Evolutionary conservation across 35 echinoderm and acorn worm species (phyloP).

Genomic region (Amphiura filiformis): DNA sequence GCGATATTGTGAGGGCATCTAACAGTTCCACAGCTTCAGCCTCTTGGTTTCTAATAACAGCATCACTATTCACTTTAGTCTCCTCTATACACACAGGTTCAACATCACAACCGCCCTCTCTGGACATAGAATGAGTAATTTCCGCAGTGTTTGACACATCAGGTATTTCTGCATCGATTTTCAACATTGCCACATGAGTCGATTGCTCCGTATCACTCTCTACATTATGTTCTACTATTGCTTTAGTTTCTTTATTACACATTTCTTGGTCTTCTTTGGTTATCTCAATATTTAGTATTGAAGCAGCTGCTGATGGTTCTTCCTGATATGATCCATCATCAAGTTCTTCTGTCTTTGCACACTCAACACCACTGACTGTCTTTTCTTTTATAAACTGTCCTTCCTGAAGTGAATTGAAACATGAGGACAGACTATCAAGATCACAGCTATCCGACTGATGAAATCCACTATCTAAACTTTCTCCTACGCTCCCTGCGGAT

Average conservation of each 20-base stretch:
- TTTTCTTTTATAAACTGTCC: neutral
- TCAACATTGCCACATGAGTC: neutral
- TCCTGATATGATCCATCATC: no score
- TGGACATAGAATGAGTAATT: neutral
- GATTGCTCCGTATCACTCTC: neutral
- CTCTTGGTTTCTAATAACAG: neutral
- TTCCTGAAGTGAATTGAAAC: neutral
- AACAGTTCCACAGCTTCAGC: neutral
- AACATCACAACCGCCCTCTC: neutral
- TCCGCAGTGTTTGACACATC: neutral
- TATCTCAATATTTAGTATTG: neutral
- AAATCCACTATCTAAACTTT: conserved; percentile 57
- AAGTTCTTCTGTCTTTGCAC: no score
- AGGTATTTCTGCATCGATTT: neutral
- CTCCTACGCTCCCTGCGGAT: neutral
- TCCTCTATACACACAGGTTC: no score
- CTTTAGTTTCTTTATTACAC: neutral
- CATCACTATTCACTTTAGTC: neutral
- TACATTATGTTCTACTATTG: neutral
- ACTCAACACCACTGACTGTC: neutral
- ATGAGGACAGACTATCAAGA: neutral
- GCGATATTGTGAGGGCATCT: neutral
- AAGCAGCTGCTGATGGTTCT: neutral
- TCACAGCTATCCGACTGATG: conserved; percentile 37
- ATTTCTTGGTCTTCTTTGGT: neutral